phyloP scores from a whole-genome alignment of 2,888 invertebrate species.

The Agrochola lychnidis region DNA sequence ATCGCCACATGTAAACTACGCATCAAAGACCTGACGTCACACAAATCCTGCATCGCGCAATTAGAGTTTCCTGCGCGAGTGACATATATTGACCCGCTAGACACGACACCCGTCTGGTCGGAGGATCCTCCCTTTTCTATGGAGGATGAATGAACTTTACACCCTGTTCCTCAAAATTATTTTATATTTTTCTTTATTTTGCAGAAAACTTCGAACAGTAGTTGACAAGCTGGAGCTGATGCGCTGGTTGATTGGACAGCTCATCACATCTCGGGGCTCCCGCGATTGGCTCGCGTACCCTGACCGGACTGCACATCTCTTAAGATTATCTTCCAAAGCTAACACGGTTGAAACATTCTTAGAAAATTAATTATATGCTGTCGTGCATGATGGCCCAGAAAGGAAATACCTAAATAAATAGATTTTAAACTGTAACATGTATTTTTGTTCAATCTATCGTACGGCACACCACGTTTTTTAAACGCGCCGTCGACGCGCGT shows the following conservation, averaged over 20 bases:
- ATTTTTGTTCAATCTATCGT: background rate
- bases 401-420: background rate
- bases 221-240: constrained; percentile 79
- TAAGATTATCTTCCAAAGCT: constrained; percentile 69
- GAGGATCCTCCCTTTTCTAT: no score
- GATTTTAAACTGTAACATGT: background rate
- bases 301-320: constrained; percentile 62
- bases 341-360: constrained; percentile 60
- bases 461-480: no score
- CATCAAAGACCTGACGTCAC: no score
- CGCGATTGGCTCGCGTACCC: constrained; percentile 80
- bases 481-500: no score
- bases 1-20: no score
- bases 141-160: no score
- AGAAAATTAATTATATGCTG: constrained; percentile 6
- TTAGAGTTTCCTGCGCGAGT: no score
- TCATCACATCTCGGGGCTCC: constrained; percentile 72
- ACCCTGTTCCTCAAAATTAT: no score
- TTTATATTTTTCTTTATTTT: constrained; percentile 29
- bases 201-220: constrained; percentile 74
- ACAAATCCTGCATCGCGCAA: no score
- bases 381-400: no score
- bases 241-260: constrained; percentile 75
- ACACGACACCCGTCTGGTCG: no score
- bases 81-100: no score